phyloP scores from a whole-genome alignment of 2,113 vertebrate genomes.

The Anguilla japonica region DNA sequence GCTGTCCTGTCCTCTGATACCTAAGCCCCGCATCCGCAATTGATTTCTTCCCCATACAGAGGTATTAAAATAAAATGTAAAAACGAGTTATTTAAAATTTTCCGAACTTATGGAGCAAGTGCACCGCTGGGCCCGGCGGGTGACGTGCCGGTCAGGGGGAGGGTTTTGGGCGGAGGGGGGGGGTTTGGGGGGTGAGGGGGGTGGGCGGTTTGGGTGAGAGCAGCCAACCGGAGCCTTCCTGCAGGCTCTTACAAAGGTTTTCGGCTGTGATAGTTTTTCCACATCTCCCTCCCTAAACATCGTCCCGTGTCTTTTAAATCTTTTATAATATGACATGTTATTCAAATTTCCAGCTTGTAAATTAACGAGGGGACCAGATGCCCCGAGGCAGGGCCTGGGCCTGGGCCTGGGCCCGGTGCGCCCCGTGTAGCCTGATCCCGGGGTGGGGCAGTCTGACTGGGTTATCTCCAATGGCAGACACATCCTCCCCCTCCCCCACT shows the following conservation, averaged over 20 bases:
- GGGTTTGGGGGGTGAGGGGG: not conserved
- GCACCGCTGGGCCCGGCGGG: not conserved
- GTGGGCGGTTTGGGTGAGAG: not conserved
- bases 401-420: constrained; percentile 18
- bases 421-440: not conserved
- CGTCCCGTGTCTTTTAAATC: constrained; percentile 59
- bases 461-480: not conserved
- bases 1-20: not conserved
- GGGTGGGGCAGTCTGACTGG: not conserved
- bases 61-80: constrained; percentile 3
- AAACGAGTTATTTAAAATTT: constrained; percentile 11
- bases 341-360: constrained; percentile 54
- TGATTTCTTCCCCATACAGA: constrained; percentile 26
- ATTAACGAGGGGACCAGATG: constrained; percentile 47
- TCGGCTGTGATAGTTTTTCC: constrained; percentile 58
- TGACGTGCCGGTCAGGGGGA: not conserved
- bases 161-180: too few relatives aligned
- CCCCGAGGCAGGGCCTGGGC: constrained; percentile 21
- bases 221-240: not conserved
- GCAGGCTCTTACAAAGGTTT: constrained; percentile 20
- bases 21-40: not conserved
- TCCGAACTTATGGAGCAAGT: not conserved
- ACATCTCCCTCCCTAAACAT: constrained; percentile 48
- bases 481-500: too few relatives aligned
- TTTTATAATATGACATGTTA: constrained; percentile 62